A percentile compares a stretch with the other conserved stretches of the same genome.
These are phyloP conservation scores for Itoplectis maculator DNA, from an alignment of 2,888 invertebrate genomes.

Conservation along the genomic window DNA sequence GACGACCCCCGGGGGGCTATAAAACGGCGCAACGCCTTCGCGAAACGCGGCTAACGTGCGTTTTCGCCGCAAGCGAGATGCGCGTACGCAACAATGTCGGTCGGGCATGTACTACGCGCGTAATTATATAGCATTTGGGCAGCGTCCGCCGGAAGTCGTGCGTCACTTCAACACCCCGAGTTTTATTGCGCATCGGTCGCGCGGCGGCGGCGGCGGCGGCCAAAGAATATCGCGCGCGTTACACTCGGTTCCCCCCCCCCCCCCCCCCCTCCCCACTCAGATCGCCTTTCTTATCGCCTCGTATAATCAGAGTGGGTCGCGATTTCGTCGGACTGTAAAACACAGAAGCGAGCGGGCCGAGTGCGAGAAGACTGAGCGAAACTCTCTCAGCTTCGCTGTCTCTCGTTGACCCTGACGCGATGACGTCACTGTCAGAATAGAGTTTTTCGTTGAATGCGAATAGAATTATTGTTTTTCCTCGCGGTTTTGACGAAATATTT, in stretches of 20 bases:
- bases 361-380: slow-evolving; percentile 19
- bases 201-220: neutral
- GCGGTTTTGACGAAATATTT: too few relatives aligned
- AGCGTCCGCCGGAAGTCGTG: slow-evolving; percentile 58
- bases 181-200: slow-evolving; percentile 26
- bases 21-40: slow-evolving; percentile 15
- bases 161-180: slow-evolving; percentile 59
- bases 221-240: slow-evolving; percentile 1
- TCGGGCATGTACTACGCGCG: slow-evolving; percentile 25
- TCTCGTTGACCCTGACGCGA: neutral
- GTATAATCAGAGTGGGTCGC: slow-evolving; percentile 31
- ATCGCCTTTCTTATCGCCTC: slow-evolving; percentile 26
- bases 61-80: slow-evolving; percentile 2
- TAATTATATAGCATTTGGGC: slow-evolving; percentile 58
- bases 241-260: neutral
- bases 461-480: too few relatives aligned
- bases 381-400: slow-evolving; percentile 3
- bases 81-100: slow-evolving; percentile 32
- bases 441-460: too few relatives aligned
- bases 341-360: slow-evolving; percentile 21
- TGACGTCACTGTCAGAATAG: too few relatives aligned
- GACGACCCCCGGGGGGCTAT: too few relatives aligned
- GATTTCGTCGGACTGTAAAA: slow-evolving; percentile 25
- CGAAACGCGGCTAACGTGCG: slow-evolving; percentile 45
- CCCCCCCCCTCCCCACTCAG: neutral